A percentile compares a stretch with the other conserved stretches of the same genome.
phyloP scores from a whole-genome alignment of 2,888 invertebrate species.

The Catocala sponsa region DNA sequence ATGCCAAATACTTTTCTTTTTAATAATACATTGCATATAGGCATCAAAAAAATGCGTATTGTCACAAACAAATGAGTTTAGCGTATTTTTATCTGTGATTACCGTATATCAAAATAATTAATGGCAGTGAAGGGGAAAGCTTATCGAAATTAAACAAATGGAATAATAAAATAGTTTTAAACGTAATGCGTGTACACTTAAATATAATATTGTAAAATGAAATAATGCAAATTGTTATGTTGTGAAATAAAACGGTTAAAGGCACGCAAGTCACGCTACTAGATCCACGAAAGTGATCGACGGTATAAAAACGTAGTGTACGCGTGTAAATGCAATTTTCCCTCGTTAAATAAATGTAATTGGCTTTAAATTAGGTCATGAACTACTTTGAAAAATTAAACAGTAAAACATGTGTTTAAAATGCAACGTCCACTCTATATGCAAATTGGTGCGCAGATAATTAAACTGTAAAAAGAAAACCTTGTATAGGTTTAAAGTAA shows the following conservation, averaged over 20 bases:
- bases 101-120: slow-evolving; percentile 6
- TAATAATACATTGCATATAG: slow-evolving; percentile 48
- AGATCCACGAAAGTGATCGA: slow-evolving; percentile 51
- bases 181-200: slow-evolving; percentile 29
- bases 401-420: background rate
- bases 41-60: slow-evolving; percentile 58
- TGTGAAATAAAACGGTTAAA: slow-evolving; percentile 20
- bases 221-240: slow-evolving; percentile 43
- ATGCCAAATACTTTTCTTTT: slow-evolving; percentile 59
- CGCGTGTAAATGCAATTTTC: slow-evolving; percentile 27
- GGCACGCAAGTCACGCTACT: slow-evolving; percentile 48
- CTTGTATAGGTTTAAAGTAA: no score
- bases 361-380: background rate
- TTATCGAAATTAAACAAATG: background rate
- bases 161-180: slow-evolving; percentile 23
- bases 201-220: slow-evolving; percentile 30
- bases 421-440: background rate
- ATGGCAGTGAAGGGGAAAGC: background rate
- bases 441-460: slow-evolving; percentile 5
- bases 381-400: slow-evolving; percentile 2
- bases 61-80: slow-evolving; percentile 56
- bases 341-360: slow-evolving; percentile 26
- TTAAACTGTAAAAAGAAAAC: background rate
- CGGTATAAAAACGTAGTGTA: slow-evolving; percentile 13
- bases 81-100: slow-evolving; percentile 7